Evolutionary conservation across 2,797 vertebrate species (phyloP).

Genomic region (Ceryle rudis): DNA sequence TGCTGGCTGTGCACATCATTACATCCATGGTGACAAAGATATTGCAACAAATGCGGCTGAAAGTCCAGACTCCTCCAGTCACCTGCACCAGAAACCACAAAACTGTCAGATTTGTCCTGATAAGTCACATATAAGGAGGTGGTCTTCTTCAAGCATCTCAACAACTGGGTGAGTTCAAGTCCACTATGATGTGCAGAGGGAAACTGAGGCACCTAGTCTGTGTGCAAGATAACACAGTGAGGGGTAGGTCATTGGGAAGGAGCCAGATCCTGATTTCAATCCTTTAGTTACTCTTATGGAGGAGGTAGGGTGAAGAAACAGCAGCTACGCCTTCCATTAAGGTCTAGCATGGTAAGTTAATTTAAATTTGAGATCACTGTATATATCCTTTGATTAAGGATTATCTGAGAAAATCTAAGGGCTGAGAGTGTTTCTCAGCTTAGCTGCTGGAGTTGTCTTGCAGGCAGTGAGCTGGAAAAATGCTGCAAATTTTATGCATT

Average conservation of each 20-base stretch:
- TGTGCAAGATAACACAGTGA: background rate
- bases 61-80: constrained; percentile 92
- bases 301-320: background rate
- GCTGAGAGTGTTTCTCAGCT: background rate
- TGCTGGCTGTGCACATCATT: constrained; percentile 98
- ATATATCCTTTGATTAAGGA: constrained; percentile 12
- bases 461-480: background rate
- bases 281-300: background rate
- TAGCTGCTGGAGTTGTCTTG: constrained; percentile 1
- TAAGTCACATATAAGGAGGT: background rate
- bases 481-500: constrained; percentile 10
- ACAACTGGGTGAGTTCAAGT: background rate
- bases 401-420: constrained; percentile 32
- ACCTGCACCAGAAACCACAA: constrained; percentile 81
- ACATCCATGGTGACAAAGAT: constrained; percentile 95
- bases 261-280: background rate
- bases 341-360: background rate
- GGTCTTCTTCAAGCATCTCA: background rate
- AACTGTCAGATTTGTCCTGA: constrained; percentile 24
- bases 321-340: background rate
- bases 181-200: background rate
- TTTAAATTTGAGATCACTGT: background rate
- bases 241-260: background rate
- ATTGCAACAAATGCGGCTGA: constrained; percentile 91
- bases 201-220: background rate